Conservation (phyloP, 2,888 invertebrate genomes). For the Trachelus stipa region DNA sequence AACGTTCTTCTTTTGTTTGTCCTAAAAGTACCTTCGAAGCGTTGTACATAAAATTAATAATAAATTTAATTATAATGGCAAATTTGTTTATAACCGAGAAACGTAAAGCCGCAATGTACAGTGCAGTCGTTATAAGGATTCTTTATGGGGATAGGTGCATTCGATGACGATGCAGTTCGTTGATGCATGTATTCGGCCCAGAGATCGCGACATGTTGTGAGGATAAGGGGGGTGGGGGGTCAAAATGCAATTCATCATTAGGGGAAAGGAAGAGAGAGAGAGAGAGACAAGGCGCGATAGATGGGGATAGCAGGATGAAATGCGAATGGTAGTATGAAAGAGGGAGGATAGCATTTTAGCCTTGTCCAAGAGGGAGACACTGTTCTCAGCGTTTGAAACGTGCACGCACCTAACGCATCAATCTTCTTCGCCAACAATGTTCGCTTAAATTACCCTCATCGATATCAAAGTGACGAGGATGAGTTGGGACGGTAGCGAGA, state of each 20-base stretch:
- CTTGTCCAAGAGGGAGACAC: conserved; percentile 21
- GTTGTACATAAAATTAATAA: neutral
- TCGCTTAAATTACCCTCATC: conserved; percentile 65
- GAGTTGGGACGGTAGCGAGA: conserved; percentile 24
- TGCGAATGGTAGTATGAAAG: conserved; percentile 21
- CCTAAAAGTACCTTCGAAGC: neutral
- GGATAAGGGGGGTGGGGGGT: conserved; percentile 27
- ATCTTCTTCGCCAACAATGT: conserved; percentile 63
- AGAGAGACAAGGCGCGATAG: conserved; percentile 12
- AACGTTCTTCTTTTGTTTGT: neutral
- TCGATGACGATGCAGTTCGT: conserved; percentile 44
- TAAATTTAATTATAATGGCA: neutral
- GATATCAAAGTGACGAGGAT: conserved; percentile 59
- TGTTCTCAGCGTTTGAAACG: neutral
- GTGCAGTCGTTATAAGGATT: neutral
- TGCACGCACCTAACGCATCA: conserved; percentile 61
- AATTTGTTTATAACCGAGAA: neutral
- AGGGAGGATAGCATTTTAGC: conserved; percentile 10
- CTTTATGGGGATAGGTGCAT: conserved; percentile 9
- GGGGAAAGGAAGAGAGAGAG: conserved; percentile 19
- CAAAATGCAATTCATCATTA: conserved; percentile 59
- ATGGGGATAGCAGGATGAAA: neutral
- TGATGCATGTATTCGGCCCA: neutral
- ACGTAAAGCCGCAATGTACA: neutral
- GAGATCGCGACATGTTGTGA: neutral